These are phyloP conservation scores for Sphaeridia pumilis DNA, from an alignment of 2,888 invertebrate species.

Conservation along the genomic window DNA sequence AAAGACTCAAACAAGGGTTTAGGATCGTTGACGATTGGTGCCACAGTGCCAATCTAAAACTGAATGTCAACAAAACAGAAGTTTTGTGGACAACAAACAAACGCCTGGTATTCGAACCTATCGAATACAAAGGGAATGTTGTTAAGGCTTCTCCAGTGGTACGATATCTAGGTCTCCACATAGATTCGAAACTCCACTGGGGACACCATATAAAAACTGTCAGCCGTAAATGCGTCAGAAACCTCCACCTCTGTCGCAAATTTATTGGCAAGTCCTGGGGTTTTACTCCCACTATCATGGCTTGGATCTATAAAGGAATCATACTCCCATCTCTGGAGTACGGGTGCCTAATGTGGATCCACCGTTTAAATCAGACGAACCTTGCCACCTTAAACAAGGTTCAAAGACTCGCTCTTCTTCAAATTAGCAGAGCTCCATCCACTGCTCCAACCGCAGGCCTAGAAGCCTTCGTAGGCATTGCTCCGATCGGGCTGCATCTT, in stretches of 20 bases:
- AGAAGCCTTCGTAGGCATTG: neutral
- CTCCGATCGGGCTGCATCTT: neutral
- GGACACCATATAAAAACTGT: constrained; percentile 1
- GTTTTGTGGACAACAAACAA: no score
- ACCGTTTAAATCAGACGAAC: neutral
- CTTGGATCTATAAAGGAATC: constrained; percentile 22
- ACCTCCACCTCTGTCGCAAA: constrained; percentile 14
- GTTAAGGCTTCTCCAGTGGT: no score
- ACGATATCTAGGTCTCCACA: constrained; percentile 19
- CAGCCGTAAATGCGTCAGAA: neutral
- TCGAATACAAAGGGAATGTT: no score
- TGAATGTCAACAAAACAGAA: neutral
- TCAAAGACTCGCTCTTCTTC: constrained; percentile 10
- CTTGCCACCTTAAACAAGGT: constrained; percentile 3
- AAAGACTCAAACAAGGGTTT: neutral
- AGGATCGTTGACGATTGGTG: neutral
- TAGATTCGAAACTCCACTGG: constrained; percentile 20
- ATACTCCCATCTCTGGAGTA: constrained; percentile 16
- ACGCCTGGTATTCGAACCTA: no score
- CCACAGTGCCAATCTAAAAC: neutral
- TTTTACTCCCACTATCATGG: constrained; percentile 5
- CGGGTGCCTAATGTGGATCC: constrained; percentile 12
- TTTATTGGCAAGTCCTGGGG: constrained; percentile 19
- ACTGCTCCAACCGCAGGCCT: neutral
- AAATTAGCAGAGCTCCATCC: neutral